These are phyloP conservation scores for Ctena decussata DNA, from an alignment of 2,888 invertebrate species.

Conservation along the genomic window DNA sequence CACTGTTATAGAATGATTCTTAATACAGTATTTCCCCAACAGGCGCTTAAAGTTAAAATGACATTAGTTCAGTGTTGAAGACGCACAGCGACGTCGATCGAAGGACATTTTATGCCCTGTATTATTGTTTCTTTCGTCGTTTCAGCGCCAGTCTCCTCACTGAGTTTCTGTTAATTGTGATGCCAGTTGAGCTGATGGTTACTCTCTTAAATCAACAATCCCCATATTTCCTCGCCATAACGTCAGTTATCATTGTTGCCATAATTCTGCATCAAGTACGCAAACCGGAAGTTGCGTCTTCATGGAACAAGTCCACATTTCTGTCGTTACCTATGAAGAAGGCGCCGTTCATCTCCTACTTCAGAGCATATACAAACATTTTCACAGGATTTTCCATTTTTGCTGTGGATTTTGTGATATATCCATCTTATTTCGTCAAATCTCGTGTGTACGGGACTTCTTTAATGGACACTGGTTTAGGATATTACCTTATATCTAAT, in stretches of 20 bases:
- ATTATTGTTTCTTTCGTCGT: neutral
- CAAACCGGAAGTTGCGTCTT: neutral
- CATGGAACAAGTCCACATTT: conserved; percentile 16
- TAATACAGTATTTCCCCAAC: no score
- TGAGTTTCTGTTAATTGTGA: conserved; percentile 37
- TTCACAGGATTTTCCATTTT: conserved; percentile 91
- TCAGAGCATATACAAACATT: conserved; percentile 71
- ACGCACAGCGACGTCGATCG: neutral
- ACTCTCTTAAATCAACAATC: conserved; percentile 41
- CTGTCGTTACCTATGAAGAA: conserved; percentile 32
- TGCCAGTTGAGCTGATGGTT: conserved; percentile 54
- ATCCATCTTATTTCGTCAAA: conserved; percentile 95
- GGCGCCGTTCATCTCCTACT: conserved; percentile 66
- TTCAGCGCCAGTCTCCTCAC: conserved; percentile 38
- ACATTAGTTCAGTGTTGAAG: neutral
- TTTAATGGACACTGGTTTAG: conserved; percentile 98
- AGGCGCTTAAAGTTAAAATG: no score
- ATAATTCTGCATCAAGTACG: neutral
- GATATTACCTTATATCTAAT: conserved; percentile 89
- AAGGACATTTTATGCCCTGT: no score
- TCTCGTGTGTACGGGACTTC: conserved; percentile 93
- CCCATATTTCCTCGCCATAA: conserved; percentile 29
- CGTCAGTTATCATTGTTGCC: conserved; percentile 1
- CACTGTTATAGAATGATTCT: no score
- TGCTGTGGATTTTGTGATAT: conserved; percentile 94